Evolutionary conservation across 2,797 vertebrate species (phyloP).

Genomic region (Cichlasoma orientale): DNA sequence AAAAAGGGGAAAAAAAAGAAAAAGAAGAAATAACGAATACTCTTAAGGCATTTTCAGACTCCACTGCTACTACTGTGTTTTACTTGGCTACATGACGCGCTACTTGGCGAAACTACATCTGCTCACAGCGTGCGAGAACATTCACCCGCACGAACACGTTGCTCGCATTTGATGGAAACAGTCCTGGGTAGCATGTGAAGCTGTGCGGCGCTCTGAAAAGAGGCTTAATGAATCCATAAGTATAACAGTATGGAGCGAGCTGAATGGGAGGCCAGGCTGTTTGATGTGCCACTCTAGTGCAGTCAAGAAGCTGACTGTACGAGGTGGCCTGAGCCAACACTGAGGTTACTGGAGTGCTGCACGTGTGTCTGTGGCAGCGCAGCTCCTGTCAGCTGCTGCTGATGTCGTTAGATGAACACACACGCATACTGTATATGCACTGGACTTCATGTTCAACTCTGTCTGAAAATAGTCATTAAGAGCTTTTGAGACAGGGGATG

Average conservation of each 20-base stretch:
- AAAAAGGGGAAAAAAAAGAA: neutral
- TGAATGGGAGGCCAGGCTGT: conserved; percentile 20
- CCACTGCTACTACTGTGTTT: conserved; percentile 7
- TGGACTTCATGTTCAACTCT: neutral
- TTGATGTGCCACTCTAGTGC: conserved; percentile 35
- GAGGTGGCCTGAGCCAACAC: conserved; percentile 27
- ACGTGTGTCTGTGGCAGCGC: conserved; percentile 27
- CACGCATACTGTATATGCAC: neutral
- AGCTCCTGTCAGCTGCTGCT: conserved; percentile 27
- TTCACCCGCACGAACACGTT: neutral
- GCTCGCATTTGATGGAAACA: conserved; percentile 16
- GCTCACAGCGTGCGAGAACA: conserved; percentile 22
- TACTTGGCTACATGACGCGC: conserved; percentile 1
- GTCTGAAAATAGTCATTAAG: too few relatives aligned
- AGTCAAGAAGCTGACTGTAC: conserved; percentile 21
- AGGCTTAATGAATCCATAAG: conserved; percentile 42
- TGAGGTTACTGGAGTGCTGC: conserved; percentile 17
- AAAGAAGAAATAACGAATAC: too few relatives aligned
- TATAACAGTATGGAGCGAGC: conserved; percentile 14
- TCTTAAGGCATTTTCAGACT: conserved; percentile 1
- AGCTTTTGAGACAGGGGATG: too few relatives aligned
- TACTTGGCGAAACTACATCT: conserved; percentile 40
- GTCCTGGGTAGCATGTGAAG: conserved; percentile 24
- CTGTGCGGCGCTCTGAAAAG: conserved; percentile 28
- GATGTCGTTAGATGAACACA: conserved; percentile 14